These are phyloP conservation scores for Vulpes vulpes DNA, from an alignment of 2,113 vertebrate species.

Conservation along the genomic window DNA sequence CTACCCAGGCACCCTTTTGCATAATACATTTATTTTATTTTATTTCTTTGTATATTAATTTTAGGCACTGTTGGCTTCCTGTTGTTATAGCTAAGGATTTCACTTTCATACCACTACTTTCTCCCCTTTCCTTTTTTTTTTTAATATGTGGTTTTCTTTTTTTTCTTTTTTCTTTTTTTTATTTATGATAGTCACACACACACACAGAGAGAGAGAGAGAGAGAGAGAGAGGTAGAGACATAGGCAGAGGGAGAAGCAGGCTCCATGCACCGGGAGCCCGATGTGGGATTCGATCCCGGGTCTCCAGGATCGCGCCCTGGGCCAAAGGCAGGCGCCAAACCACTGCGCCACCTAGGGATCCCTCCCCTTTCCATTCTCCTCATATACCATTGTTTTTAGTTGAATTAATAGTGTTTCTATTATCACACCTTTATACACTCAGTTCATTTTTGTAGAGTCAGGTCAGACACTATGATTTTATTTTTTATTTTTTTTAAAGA, in stretches of 20 bases:
- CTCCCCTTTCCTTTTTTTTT: not conserved
- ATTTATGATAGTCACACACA: no score
- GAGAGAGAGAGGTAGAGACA: no score
- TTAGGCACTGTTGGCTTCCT: not conserved
- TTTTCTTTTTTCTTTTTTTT: no score
- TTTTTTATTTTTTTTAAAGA: no score
- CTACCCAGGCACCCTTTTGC: not conserved
- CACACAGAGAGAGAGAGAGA: no score
- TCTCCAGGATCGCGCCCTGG: no score
- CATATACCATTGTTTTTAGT: not conserved
- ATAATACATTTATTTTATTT: not conserved
- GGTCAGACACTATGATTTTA: not conserved
- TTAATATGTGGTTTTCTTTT: no score
- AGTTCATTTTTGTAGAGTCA: not conserved
- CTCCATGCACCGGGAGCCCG: no score
- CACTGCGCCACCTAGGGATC: no score
- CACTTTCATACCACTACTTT: not conserved
- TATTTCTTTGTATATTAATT: not conserved
- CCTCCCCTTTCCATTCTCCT: not conserved
- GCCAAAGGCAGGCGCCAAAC: no score
- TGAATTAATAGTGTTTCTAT: not conserved
- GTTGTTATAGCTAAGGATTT: not conserved
- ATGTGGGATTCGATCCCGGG: no score
- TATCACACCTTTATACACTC: not conserved
- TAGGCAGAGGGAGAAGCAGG: no score